Base-by-base conservation (phyloP, 2,797 vertebrate species). In the Melanogrammus aeglefinus region DNA sequence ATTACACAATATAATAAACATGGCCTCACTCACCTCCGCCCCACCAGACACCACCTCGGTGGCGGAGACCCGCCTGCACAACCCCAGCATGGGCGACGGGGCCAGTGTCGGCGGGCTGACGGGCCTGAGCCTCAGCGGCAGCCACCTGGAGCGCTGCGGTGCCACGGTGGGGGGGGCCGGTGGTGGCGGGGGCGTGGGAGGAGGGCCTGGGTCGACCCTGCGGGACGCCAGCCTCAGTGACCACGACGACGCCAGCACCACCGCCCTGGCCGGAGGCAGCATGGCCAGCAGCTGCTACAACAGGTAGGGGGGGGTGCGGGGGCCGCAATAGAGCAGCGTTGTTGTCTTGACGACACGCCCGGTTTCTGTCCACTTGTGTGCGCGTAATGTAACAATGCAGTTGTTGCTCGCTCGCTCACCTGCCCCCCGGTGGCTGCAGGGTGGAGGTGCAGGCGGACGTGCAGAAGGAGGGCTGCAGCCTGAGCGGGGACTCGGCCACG, bases 391-490 rank as follows among this genome's bases (percentile, higher is more conserved):
- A 39, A 39, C 9, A 16, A 44, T 13, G 4, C 41, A 1, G 41
- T 39, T 39, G n/a, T n/a, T n/a, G n/a, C n/a, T n/a, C n/a, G n/a
- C n/a, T n/a, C n/a, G n/a, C n/a, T n/a, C n/a, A n/a, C 16, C 47
- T 1, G 16, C 47, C 47, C 47, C 47, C 47, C 16, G 47, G 16
- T 5, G 47, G 47, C 0, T 80, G 36, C 38, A 99, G 98, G 85
- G 92, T 99, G 95, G 98, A 99, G 91, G 97, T 99, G 41, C 98
- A 99, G 92, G 98, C 97, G 33, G 98, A 99, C 21, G 95, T 99
- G 27, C 97, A 99, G 92, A 99, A 99, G 83, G 97, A 99, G 82
- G 95, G 96, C 47, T 96, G 95, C 91, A 99, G 98, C 84, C 92
- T 99, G 82, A 99, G 98, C 13, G 97, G 98, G 63, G 98, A 99